A percentile compares a stretch with the other conserved stretches of the same genome.
phyloP scores from a whole-genome alignment of 2,113 vertebrate species.

The Microcebus tavaratra region DNA sequence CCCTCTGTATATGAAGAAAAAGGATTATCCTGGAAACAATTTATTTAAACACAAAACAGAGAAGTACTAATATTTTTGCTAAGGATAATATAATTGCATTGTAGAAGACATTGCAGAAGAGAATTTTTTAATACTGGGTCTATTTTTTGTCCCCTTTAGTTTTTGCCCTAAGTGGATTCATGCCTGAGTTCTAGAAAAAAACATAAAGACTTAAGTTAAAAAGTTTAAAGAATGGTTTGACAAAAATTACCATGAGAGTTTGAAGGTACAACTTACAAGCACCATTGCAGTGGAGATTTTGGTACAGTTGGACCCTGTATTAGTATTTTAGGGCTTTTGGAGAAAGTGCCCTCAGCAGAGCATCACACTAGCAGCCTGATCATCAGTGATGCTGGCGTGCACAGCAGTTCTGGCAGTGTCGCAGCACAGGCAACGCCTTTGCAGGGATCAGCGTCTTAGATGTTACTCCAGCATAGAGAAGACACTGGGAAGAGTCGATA shows the following conservation, averaged over 20 bases:
- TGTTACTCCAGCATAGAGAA: neutral
- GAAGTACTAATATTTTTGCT: neutral
- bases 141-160: neutral
- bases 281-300: neutral
- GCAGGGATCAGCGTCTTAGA: neutral
- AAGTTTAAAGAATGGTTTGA: neutral
- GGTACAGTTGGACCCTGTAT: neutral
- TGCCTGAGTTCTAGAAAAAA: neutral
- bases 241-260: neutral
- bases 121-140: neutral
- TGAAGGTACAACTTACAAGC: neutral
- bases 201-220: neutral
- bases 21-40: neutral
- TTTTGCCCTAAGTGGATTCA: neutral
- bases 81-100: neutral
- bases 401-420: fast-evolving
- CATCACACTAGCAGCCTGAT: neutral
- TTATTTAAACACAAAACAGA: neutral
- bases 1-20: neutral
- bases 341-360: neutral
- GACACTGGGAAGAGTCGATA: neutral
- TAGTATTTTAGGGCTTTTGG: fast-evolving
- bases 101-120: neutral
- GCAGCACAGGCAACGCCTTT: neutral
- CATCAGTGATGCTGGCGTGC: neutral